Base-by-base conservation (phyloP, 2,888 invertebrate species). In the Dione vanillae region DNA sequence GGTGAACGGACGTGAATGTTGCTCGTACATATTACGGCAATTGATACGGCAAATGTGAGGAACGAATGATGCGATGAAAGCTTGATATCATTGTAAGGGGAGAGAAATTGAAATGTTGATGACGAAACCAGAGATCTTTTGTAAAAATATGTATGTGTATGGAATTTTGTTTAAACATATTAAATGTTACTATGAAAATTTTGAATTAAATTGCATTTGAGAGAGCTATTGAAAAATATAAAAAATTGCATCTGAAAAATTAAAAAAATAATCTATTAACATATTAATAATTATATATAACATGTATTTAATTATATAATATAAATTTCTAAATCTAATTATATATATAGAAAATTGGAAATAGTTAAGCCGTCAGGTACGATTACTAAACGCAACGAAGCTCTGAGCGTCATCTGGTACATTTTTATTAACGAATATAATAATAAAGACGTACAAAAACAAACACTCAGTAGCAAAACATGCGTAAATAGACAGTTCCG, bases 401-500 rank as follows among this genome's bases (percentile, higher is more conserved):
- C 16, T 1, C 14, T 6, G 12, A 12, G 11, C 58, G 59, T 51
- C 67, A 62, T 67, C 16, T 56, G 47, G 35, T 12, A 61, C 14
- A 40, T 14, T 45, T 47, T 47, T 49, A 52, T 70, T 66, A 70
- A 51, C 35, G 51, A 64, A 54, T 43, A 52, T 58, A 61, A 70
- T 45, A 70, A 70, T 66, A 66, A 70, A 70, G 59, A 66, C 65
- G n/a, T 51, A 52, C 58, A 58, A 70, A 66, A 70, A 67, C 67
- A 67, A 49, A 67, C 59, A 66, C 35, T 74, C 73, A 69, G 71
- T 71, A 73, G 78, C 77, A 77, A 71, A 68, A 78, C 79, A 81
- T 80, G 82, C 85, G 80, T 82, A 82, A 85, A 85, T 84, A 85
- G 82, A 82, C 76, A 76, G 78, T 85, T 82, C 83, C 84, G 88